These are phyloP conservation scores for Patiria pectinifera DNA, from an alignment of 53 echinoderm and acorn worm genomes.

Conservation along the genomic window DNA sequence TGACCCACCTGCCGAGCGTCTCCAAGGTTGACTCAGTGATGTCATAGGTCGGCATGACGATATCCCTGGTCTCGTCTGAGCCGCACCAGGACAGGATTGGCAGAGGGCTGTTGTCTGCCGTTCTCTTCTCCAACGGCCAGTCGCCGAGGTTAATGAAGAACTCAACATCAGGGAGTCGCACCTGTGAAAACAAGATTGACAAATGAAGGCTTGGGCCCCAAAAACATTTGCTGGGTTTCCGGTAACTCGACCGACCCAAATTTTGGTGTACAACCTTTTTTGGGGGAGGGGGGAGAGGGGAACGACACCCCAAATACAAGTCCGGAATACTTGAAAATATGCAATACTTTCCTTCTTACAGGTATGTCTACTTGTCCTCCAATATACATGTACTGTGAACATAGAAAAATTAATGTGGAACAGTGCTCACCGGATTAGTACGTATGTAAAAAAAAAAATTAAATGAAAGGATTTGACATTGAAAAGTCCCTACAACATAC, in stretches of 20 bases:
- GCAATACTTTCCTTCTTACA: too few species aligned
- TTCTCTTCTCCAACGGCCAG: slow-evolving; percentile 92
- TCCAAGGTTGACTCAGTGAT: slow-evolving; percentile 97
- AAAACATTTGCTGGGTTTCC: too few species aligned
- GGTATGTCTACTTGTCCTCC: too few species aligned
- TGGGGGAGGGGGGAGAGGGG: too few species aligned
- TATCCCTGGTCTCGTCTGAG: slow-evolving; percentile 85
- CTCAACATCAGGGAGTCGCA: slow-evolving; percentile 88
- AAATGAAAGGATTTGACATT: neutral
- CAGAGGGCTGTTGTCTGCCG: slow-evolving; percentile 69
- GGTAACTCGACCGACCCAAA: too few species aligned
- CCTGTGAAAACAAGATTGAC: slow-evolving; percentile 63
- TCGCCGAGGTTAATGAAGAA: slow-evolving; percentile 98
- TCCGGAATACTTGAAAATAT: too few species aligned
- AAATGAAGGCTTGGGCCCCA: neutral
- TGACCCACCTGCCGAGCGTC: slow-evolving; percentile 93
- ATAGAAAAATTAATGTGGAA: too few species aligned
- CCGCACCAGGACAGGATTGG: slow-evolving; percentile 99
- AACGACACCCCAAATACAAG: too few species aligned
- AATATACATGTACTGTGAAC: too few species aligned
- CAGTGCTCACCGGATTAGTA: neutral
- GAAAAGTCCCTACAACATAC: slow-evolving; percentile 54
- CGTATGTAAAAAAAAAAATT: neutral
- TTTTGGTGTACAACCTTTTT: too few species aligned
- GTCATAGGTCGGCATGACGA: slow-evolving; percentile 98